Base-by-base conservation (phyloP, 2,888 invertebrate genomes). In the Drosophila neotestacea region DNA sequence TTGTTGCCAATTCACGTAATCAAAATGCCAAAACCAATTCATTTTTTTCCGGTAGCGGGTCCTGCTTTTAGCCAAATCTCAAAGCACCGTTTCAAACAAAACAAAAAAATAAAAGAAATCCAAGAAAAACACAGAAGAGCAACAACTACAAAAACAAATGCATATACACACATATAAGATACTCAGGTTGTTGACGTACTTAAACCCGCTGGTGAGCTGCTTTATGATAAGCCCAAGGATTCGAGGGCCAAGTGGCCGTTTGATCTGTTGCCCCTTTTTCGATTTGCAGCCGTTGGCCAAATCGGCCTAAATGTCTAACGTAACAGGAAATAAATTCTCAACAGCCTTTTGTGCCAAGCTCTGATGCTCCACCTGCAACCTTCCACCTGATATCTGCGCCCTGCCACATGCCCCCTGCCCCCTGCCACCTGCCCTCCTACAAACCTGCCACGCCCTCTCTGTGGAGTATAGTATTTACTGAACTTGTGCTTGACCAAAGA, bases 271-370 rank as follows among this genome's bases (percentile, higher is more conserved):
- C 68, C 60, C 56, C 81, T 62, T 80, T 81, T 81, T 73, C 79
- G 74, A 76, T 69, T 77, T 60, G 59, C 51, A 48, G 56, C 51
- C 64, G 64, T 55, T 68, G 56, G 56, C 64, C 70, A 73, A 79
- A 81, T 79, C 85, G 81, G 74, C 84, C 85, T 68, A 82, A 85
- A 88, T 88, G 78, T 83, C 73, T 72, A 70, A 78, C 58, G 70
- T 60, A 81, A 84, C 84, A 86, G 87, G 79, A 88, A 88, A 88
- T 86, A 88, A 84, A 85, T 88, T 81, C 81, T 86, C 75, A 84
- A 79, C 87, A 73, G 79, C 73, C 73, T 71, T 72, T 84, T 78
- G 67, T 84, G 68, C 59, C 47, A 32, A 50, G 32, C 56, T 44
- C 63, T 47, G 30, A 55, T 22, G 55, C 46, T 62, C 46, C 36